Base-by-base conservation (phyloP, 2,888 invertebrate genomes). In the Microctonus hyperodae region DNA sequence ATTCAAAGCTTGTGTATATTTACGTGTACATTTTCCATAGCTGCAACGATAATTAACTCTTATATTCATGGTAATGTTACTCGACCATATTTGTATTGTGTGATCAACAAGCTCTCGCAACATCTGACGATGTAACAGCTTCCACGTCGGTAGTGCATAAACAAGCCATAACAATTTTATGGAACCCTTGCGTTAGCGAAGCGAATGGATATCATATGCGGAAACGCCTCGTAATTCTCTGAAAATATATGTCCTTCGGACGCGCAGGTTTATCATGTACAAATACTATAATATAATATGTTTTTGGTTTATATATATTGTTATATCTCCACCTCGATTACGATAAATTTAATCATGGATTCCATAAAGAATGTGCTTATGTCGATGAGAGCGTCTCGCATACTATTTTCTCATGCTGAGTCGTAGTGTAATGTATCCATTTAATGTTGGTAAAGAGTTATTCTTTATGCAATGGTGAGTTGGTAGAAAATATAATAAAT, bases 121-220 rank as follows among this genome's bases (percentile, higher is more conserved):
- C 53, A 58, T 65, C 67, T 75, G 73, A 75, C 75, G 73, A 75
- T 74, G 72, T 74, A 74, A 75, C 75, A 73, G 73, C 74, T 75
- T 75, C 75, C 75, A 73, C 72, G 72, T 74, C 73, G 69, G 67
- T 71, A 73, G 74, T 73, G 75, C 76, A 78, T 79, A 80, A 79
- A 79, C 79, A 78, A 78, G 78, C 75, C 78, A 76, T 80, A 80
- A 80, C 79, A 76, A 75, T 79, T 80, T 79, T 80, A 80, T 76
- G 77, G 76, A 72, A 71, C 71, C 73, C 69, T 59, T 61, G 37
- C 20, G 55, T 60, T 67, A 31, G 53, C 59, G 33, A 66, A 61
- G 63, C 64, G 66, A 65, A 64, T 71, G 70, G 64, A 67, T 63
- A 63, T 62, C 63, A 70, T 70, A 58, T 67, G 64, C 66, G 69